These are phyloP conservation scores for Eupithecia pulchellata DNA, from an alignment of 2,888 invertebrate genomes.

Conservation along the genomic window DNA sequence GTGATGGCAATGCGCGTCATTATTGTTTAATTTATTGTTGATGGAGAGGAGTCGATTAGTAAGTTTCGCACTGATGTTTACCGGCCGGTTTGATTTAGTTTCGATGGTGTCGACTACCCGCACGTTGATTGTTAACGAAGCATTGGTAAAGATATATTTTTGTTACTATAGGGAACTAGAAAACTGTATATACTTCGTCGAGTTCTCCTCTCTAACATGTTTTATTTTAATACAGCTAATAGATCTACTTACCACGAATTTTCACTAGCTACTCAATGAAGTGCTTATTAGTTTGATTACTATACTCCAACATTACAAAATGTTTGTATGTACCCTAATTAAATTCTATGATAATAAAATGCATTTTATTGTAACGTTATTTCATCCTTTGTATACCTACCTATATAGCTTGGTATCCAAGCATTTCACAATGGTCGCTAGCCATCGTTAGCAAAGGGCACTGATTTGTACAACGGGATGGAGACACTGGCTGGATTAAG, in stretches of 20 bases:
- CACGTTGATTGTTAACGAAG: conserved; percentile 38
- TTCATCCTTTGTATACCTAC: no score
- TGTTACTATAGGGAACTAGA: conserved; percentile 47
- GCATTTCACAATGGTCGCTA: no score
- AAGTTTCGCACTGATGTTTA: conserved; percentile 39
- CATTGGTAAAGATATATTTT: conserved; percentile 49
- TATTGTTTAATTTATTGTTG: conserved; percentile 45
- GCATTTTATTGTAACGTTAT: conserved; percentile 49
- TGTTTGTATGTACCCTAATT: conserved; percentile 85
- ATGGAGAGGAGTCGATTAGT: conserved; percentile 42
- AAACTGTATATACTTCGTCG: conserved; percentile 46
- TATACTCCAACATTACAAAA: conserved; percentile 83
- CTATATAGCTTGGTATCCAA: no score
- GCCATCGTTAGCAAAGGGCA: no score
- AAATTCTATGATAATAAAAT: conserved; percentile 82
- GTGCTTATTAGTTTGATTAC: conserved; percentile 84
- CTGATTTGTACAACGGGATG: no score
- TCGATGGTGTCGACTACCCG: conserved; percentile 30
- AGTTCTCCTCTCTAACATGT: conserved; percentile 72
- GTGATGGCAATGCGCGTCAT: conserved; percentile 33
- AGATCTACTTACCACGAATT: conserved; percentile 67
- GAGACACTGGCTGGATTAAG: no score
- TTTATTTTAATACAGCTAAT: conserved; percentile 60
- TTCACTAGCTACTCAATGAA: conserved; percentile 78
- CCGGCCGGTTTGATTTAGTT: conserved; percentile 38